Evolutionary conservation across 2,113 vertebrate species (phyloP).

Genomic region (Polypterus bichir): DNA sequence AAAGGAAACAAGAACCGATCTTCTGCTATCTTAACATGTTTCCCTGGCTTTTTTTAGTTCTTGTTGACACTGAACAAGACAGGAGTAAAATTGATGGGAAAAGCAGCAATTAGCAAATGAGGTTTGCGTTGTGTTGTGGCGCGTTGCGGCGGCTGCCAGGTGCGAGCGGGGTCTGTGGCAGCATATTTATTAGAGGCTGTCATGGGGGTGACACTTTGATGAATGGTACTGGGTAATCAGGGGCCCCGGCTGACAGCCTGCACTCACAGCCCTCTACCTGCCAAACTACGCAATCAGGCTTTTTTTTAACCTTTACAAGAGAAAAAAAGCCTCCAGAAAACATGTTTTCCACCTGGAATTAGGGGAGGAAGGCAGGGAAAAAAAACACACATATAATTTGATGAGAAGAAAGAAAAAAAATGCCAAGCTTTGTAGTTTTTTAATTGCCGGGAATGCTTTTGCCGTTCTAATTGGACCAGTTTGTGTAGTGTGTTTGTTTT

Average conservation of each 20-base stretch:
- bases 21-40: constrained; percentile 16
- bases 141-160: constrained; percentile 76
- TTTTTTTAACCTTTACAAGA: constrained; percentile 26
- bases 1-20: not conserved
- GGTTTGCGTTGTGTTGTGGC: constrained; percentile 77
- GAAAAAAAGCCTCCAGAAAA: constrained; percentile 26
- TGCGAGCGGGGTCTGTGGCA: constrained; percentile 85
- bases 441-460: constrained; percentile 39
- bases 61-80: constrained; percentile 80
- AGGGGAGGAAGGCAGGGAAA: constrained; percentile 16
- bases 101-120: constrained; percentile 99
- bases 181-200: constrained; percentile 99
- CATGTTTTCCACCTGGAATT: constrained; percentile 29
- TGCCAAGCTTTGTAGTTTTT: constrained; percentile 43
- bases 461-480: constrained; percentile 41
- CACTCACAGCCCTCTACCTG: constrained; percentile 84
- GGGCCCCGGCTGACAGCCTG: constrained; percentile 81
- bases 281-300: constrained; percentile 65
- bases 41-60: constrained; percentile 12
- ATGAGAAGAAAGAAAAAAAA: constrained; percentile 25
- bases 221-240: constrained; percentile 98
- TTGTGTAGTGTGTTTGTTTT: constrained; percentile 29
- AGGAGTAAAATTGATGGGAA: constrained; percentile 88
- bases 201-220: constrained; percentile 98
- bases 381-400: constrained; percentile 20